phyloP scores from a whole-genome alignment of 2,113 vertebrate genomes.

The Peromyscus maniculatus region DNA sequence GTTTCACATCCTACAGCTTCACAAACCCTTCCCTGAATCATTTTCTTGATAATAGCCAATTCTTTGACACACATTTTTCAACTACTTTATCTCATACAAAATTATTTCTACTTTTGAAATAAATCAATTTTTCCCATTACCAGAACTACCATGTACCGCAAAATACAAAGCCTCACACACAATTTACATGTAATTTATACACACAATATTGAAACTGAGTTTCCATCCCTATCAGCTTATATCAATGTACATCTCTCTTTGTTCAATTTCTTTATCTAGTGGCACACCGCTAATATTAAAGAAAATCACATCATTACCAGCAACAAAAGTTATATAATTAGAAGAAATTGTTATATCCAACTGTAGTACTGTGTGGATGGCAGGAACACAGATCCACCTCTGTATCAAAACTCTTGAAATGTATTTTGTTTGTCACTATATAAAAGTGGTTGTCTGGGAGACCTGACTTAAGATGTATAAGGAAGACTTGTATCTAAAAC shows the following conservation, averaged over 20 bases:
- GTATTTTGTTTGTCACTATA: neutral
- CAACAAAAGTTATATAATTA: neutral
- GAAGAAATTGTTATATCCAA: conserved; percentile 3
- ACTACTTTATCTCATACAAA: conserved; percentile 24
- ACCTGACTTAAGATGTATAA: neutral
- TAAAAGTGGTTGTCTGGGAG: conserved; percentile 8
- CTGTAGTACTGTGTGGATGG: neutral
- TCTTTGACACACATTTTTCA: neutral
- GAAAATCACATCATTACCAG: neutral
- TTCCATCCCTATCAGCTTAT: neutral
- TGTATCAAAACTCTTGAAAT: conserved; percentile 24
- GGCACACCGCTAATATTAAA: neutral
- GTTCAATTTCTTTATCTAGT: neutral
- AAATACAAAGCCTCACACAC: neutral
- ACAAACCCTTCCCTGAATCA: neutral
- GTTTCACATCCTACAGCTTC: neutral
- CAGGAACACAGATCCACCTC: neutral
- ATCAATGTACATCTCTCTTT: neutral
- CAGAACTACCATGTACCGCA: neutral
- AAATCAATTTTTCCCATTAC: conserved; percentile 22
- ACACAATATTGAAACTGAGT: neutral
- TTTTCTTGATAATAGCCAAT: neutral
- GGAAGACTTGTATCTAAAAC: conserved; percentile 45
- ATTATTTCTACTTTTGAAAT: conserved; percentile 54
- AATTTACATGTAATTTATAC: neutral